Percentiles rank a stretch among this genome's conserved stretches.
Evolutionary conservation across 1,140 invertebrate genomes (phyloP).

Genomic region (Halictus rubicundus): DNA sequence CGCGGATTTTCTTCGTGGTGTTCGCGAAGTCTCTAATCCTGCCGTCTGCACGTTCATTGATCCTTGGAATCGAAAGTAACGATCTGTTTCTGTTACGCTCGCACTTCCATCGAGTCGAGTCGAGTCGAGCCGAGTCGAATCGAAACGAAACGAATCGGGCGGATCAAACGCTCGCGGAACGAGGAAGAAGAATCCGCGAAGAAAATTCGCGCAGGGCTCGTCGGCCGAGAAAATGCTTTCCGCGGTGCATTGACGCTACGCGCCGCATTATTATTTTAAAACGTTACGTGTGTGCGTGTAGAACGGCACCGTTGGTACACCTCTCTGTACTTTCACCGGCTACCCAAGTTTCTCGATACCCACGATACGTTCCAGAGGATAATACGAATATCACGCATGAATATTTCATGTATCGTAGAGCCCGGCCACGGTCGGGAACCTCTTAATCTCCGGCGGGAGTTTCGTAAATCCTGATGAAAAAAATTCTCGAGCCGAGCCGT

Average conservation of each 20-base stretch:
- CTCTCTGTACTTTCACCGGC: slow-evolving; percentile 45
- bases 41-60: neutral
- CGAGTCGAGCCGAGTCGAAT: too few species aligned
- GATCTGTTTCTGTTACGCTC: neutral
- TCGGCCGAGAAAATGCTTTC: slow-evolving; percentile 5
- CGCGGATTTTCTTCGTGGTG: too few species aligned
- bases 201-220: neutral
- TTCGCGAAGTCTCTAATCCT: too few species aligned
- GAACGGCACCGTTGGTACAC: slow-evolving; percentile 6
- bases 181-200: neutral
- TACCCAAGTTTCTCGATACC: slow-evolving; percentile 49
- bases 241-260: slow-evolving; percentile 16
- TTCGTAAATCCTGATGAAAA: neutral
- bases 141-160: too few species aligned
- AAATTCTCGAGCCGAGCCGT: neutral
- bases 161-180: neutral
- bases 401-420: slow-evolving; percentile 27
- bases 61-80: neutral
- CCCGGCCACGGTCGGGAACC: slow-evolving; percentile 4
- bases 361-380: slow-evolving; percentile 40
- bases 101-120: neutral
- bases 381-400: slow-evolving; percentile 36
- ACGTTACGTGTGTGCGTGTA: slow-evolving; percentile 9
- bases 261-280: slow-evolving; percentile 32
- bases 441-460: slow-evolving; percentile 12